phyloP scores from a whole-genome alignment of 2,888 invertebrate genomes.

The Bellardia pandia region DNA sequence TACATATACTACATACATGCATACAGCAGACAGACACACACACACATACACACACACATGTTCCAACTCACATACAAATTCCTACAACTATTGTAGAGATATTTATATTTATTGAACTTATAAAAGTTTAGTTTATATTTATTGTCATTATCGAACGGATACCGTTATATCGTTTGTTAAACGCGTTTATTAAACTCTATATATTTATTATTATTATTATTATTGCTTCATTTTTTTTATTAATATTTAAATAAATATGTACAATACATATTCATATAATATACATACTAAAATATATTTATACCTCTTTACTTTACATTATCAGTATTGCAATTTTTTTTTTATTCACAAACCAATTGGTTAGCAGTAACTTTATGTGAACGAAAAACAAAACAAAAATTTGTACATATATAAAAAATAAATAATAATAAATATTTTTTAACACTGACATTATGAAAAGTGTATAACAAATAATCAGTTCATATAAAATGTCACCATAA shows the following conservation, averaged over 20 bases:
- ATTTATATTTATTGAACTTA: slow-evolving; percentile 77
- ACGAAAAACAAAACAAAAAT: slow-evolving; percentile 18
- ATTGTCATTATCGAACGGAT: slow-evolving; percentile 84
- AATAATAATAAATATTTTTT: slow-evolving; percentile 7
- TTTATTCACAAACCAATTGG: slow-evolving; percentile 2
- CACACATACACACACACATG: slow-evolving; percentile 3
- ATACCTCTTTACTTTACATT: slow-evolving; percentile 12
- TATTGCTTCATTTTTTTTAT: not conserved
- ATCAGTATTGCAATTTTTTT: slow-evolving; percentile 50
- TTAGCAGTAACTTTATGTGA: slow-evolving; percentile 9
- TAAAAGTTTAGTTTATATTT: slow-evolving; percentile 83
- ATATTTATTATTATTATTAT: slow-evolving; percentile 32
- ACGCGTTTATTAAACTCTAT: slow-evolving; percentile 50
- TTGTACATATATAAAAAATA: not conserved
- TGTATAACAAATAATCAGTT: slow-evolving; percentile 46
- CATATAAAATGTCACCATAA: slow-evolving; percentile 28
- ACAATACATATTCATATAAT: not conserved
- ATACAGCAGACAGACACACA: not conserved
- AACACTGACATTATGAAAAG: slow-evolving; percentile 12
- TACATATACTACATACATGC: slow-evolving; percentile 9
- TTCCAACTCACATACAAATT: not conserved
- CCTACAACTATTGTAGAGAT: slow-evolving; percentile 58
- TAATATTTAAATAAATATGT: slow-evolving; percentile 2
- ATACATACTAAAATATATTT: not conserved
- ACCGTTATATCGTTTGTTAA: slow-evolving; percentile 75